Percentiles rank a stretch among this genome's conserved stretches.
Conservation (phyloP, 2,888 invertebrate species). For the Lissocephala sabroskyi region DNA sequence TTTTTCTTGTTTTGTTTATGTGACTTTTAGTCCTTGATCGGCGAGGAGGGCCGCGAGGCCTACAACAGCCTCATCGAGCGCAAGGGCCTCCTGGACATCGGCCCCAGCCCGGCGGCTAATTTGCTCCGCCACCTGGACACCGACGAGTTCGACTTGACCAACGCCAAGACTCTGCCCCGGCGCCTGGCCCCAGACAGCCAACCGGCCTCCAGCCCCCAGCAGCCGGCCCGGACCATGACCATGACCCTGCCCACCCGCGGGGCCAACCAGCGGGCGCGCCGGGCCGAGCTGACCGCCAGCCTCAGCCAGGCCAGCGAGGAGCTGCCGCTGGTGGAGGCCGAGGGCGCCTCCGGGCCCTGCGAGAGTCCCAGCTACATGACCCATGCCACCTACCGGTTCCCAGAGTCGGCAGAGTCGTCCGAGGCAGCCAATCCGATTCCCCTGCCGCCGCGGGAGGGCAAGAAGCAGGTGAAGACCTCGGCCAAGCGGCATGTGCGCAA, state of each 20-base stretch:
- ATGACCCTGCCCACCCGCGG: slow-evolving; percentile 70
- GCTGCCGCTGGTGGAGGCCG: slow-evolving; percentile 16
- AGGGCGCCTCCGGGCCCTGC: slow-evolving; percentile 48
- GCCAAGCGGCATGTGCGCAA: slow-evolving; percentile 84
- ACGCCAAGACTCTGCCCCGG: slow-evolving; percentile 67
- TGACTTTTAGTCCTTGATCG: slow-evolving; percentile 87
- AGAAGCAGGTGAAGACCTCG: slow-evolving; percentile 74
- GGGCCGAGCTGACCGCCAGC: slow-evolving; percentile 43
- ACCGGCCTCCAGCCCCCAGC: slow-evolving; percentile 53
- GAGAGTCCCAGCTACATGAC: slow-evolving; percentile 72
- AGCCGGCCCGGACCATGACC: too few species aligned
- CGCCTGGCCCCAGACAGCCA: slow-evolving; percentile 45
- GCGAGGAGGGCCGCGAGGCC: slow-evolving; percentile 92
- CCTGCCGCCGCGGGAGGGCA: slow-evolving; percentile 82
- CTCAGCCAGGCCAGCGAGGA: slow-evolving; percentile 21
- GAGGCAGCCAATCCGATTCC: slow-evolving; percentile 78
- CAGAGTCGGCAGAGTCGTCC: slow-evolving; percentile 31
- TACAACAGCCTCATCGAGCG: slow-evolving; percentile 94
- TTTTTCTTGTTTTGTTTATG: too few species aligned
- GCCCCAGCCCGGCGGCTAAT: slow-evolving; percentile 54
- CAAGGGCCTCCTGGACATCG: slow-evolving; percentile 71
- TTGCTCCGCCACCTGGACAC: slow-evolving; percentile 66
- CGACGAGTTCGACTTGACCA: slow-evolving; percentile 65
- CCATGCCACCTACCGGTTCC: slow-evolving; percentile 68
- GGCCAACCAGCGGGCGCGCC: slow-evolving; percentile 59